Base-by-base conservation (phyloP, 37 sponge, comb jelly and placozoan genomes). In the Aphrocallistes beatrix region DNA sequence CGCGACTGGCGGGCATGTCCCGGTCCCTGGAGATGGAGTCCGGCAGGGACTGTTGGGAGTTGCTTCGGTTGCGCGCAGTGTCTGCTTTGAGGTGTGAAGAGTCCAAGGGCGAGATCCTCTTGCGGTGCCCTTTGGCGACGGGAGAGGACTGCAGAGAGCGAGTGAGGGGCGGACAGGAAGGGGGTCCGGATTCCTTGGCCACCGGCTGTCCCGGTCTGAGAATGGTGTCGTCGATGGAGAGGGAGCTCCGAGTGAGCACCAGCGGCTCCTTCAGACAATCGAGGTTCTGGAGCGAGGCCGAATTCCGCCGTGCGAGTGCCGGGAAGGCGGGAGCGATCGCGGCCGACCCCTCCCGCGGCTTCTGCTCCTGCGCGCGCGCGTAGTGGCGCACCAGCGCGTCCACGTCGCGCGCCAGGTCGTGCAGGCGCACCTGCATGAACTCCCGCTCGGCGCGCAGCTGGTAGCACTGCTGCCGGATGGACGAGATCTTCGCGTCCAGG, bases 1-100 rank as follows among this genome's bases (percentile, higher is more conserved):
- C 75, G 28, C 75, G 10, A 30, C 28, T 6, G 6, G 10, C 28
- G 25, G 75, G 10, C n/a, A n/a, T n/a, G n/a, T n/a, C n/a, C n/a
- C n/a, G n/a, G 75, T 60, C 75, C 34, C 75, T 60, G 10, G 75
- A 60, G 34, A 60, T 60, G 6, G 75, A 25, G 17, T 60, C 75
- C 3, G 75, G 75, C 32, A 60, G 75, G 75, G 75, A 60, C 34
- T 60, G 75, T 60, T 60, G 75, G 75, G 75, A 60, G 75, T 60
- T 60, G 34, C 75, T 60, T 30, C 75, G 10, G 75, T 60, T 13
- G 6, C 75, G 10, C n/a, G 75, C 75, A 19, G 32, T 60, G 28
- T 60, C 75, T 13, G 75, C 75, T 13, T 60, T 60, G 8, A 60
- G 17, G 34, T 60, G n/a, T 19, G 75, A 60, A 47, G 49, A 21